Evolutionary conservation across 2,797 vertebrate species (phyloP), one percentile per base, ranked within the genome.

Genomic region (Setipinna tenuifilis): DNA sequence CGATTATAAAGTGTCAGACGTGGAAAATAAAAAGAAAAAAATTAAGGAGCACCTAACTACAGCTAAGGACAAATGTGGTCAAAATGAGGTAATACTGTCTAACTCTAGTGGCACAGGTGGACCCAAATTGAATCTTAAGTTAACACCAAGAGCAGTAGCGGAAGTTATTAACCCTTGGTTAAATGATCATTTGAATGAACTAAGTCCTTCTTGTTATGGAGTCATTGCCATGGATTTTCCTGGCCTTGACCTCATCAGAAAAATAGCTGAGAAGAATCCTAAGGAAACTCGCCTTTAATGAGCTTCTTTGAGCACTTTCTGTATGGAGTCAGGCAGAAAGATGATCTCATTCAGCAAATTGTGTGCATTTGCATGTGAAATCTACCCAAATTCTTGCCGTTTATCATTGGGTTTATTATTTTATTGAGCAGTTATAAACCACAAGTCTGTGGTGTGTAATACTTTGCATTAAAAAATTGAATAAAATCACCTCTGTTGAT

Each of bases 211-310:
- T 0, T 92, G 92, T 89, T 91, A 93, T 50, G 93, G 92, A 6
- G 68, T 93, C 71, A 86, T 93, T 68, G 92, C 93, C 83, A 93
- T 91, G 92, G 93, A 94, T 85, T 93, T 91, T 87, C 93, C 93
- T 2, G 90, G 91, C n/a, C 0, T 93, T 50, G 89, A 92, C 57
- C 92, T 95, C 83, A 91, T 95, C 81, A 88, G 92, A 83, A 91
- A 82, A 9, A n/a, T 93, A 10, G 89, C 90, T 19, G 68, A 82
- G 14, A 71, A 93, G 19, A 94, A 14, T 54, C 35, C 35, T 41
- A 41, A 41, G n/a, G n/a, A n/a, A n/a, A n/a, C n/a, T n/a, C n/a
- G n/a, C n/a, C n/a, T 41, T 41, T 41, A 41, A 41, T 2, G 35
- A 41, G 35, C 35, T 41, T 41, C 35, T 41, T 41, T 41, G 35